phyloP scores from a whole-genome alignment of 1,140 invertebrate genomes.

The Solenopsis invicta region DNA sequence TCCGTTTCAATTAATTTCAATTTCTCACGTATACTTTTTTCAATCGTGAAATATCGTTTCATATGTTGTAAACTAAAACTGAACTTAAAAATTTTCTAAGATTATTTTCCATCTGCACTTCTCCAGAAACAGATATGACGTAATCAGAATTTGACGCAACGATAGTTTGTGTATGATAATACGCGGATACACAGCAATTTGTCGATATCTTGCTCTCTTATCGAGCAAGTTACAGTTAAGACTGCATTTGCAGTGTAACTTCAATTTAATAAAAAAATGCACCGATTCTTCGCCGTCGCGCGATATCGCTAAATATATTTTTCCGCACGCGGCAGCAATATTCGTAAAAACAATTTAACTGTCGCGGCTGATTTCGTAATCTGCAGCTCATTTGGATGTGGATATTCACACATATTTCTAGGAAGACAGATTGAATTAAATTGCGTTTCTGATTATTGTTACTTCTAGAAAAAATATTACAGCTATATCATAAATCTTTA shows the following conservation, averaged over 20 bases:
- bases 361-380: constrained; percentile 27
- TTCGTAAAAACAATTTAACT: constrained; percentile 16
- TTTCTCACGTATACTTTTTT: background rate
- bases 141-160: background rate
- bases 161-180: background rate
- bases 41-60: background rate
- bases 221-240: too few relatives aligned
- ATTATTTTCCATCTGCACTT: background rate
- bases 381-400: constrained; percentile 1
- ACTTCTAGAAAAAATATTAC: constrained; percentile 36
- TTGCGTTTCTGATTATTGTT: background rate
- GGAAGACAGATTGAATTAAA: background rate
- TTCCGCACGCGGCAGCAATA: background rate
- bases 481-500: constrained; percentile 11
- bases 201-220: background rate
- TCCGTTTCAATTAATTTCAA: constrained; percentile 32
- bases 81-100: background rate
- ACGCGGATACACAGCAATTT: background rate
- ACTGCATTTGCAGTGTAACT: constrained; percentile 25
- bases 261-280: background rate
- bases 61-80: background rate
- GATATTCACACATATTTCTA: constrained; percentile 1
- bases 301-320: constrained; percentile 33
- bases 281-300: background rate
- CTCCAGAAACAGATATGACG: too few relatives aligned